A percentile compares a stretch with the other conserved stretches of the same genome.
These are phyloP conservation scores for Himalopsyche tibetana DNA, from an alignment of 2,888 invertebrate species.

Conservation along the genomic window DNA sequence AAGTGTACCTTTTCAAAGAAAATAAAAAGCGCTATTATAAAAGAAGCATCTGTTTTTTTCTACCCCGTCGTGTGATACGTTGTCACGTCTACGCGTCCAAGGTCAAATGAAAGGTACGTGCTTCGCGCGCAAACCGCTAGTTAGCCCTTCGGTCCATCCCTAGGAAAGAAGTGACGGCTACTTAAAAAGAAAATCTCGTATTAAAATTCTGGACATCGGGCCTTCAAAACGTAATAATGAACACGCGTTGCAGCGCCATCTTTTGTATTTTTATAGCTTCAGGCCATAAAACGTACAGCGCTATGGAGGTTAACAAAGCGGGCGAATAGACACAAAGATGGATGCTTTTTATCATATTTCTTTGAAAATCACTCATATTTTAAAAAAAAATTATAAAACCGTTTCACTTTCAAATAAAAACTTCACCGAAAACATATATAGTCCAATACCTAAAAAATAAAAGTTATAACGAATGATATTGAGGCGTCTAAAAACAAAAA, in stretches of 20 bases:
- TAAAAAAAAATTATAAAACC: neutral
- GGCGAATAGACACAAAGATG: constrained; percentile 6
- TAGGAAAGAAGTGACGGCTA: neutral
- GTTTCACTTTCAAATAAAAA: too few species aligned
- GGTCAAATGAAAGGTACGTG: constrained; percentile 12
- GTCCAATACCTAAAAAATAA: too few species aligned
- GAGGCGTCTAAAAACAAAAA: too few species aligned
- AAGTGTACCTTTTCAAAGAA: neutral
- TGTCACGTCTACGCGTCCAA: constrained; percentile 12
- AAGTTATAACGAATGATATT: too few species aligned
- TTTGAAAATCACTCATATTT: neutral
- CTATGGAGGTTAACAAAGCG: constrained; percentile 12
- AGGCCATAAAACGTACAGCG: constrained; percentile 27
- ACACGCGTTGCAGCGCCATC: constrained; percentile 43
- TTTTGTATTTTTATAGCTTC: constrained; percentile 35
- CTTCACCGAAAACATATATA: too few species aligned
- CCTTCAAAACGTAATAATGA: constrained; percentile 37
- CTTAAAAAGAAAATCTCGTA: constrained; percentile 37
- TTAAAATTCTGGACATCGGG: constrained; percentile 38
- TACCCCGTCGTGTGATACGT: neutral
- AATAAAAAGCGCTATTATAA: neutral
- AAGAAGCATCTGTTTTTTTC: constrained; percentile 19
- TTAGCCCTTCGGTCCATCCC: neutral
- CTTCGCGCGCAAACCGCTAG: constrained; percentile 19
- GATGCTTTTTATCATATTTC: constrained; percentile 23